Conservation (phyloP, 2,888 invertebrate species). For the Aspidapion aeneum region DNA sequence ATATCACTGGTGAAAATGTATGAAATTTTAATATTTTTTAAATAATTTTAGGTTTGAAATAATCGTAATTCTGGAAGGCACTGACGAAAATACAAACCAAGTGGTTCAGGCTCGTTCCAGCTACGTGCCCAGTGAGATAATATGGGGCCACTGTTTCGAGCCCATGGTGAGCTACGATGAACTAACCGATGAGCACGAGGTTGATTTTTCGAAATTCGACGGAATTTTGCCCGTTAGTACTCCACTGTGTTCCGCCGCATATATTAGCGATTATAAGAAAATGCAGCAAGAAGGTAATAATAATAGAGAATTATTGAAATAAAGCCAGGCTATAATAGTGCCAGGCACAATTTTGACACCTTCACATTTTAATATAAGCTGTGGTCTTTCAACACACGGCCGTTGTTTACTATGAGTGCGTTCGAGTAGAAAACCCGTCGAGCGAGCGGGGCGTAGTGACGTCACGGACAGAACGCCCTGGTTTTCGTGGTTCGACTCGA, state of each 20-base stretch:
- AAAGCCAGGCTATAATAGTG: no score
- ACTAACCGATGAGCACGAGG: slow-evolving; percentile 23
- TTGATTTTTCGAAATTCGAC: slow-evolving; percentile 29
- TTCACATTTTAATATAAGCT: not conserved
- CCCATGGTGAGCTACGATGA: slow-evolving; percentile 20
- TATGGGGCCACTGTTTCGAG: slow-evolving; percentile 28
- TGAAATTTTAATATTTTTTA: no score
- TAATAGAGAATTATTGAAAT: not conserved
- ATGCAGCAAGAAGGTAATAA: slow-evolving; percentile 15
- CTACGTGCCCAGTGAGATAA: slow-evolving; percentile 27
- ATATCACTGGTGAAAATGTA: no score
- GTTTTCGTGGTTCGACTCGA: no score
- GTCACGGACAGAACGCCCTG: not conserved
- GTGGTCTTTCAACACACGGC: not conserved
- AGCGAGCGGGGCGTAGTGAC: not conserved
- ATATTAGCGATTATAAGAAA: slow-evolving; percentile 10
- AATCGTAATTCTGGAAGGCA: slow-evolving; percentile 28
- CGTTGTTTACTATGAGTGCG: not conserved
- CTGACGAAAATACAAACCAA: slow-evolving; percentile 28
- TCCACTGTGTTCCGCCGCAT: slow-evolving; percentile 28
- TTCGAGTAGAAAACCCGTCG: not conserved
- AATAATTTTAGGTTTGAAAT: slow-evolving; percentile 29
- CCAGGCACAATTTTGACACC: no score
- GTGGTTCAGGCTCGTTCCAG: slow-evolving; percentile 28
- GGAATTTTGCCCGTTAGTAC: slow-evolving; percentile 21